Conservation (phyloP, 2,113 vertebrate genomes). For the Lepisosteus osseus region DNA sequence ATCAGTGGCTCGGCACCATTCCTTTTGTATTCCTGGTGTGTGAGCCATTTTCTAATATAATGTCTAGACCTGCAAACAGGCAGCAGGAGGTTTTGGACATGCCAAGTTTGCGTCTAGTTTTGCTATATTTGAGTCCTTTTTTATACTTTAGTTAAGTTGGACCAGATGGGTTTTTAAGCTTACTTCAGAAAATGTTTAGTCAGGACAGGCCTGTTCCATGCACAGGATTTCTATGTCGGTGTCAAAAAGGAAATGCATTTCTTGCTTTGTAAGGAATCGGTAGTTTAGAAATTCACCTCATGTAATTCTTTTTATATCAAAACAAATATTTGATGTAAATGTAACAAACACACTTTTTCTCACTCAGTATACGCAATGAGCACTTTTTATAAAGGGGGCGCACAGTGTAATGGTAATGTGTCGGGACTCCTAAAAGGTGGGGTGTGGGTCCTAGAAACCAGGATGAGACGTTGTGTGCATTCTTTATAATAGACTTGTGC, state of each 20-base stretch:
- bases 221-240: neutral
- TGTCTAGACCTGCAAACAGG: slow-evolving; percentile 80
- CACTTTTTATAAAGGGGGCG: too few species aligned
- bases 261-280: too few species aligned
- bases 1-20: slow-evolving; percentile 43
- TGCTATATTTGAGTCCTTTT: slow-evolving; percentile 74
- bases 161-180: slow-evolving; percentile 70
- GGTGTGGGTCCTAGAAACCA: too few species aligned
- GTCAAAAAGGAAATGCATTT: neutral
- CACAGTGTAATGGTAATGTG: too few species aligned
- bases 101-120: slow-evolving; percentile 75
- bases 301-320: too few species aligned
- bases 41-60: slow-evolving; percentile 71
- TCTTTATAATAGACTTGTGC: too few species aligned
- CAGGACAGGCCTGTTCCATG: slow-evolving; percentile 13
- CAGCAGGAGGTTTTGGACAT: slow-evolving; percentile 53
- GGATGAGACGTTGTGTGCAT: too few species aligned
- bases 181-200: slow-evolving; percentile 49
- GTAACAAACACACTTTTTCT: too few species aligned
- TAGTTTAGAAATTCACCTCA: neutral
- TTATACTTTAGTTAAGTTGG: slow-evolving; percentile 75
- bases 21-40: slow-evolving; percentile 56
- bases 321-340: too few species aligned
- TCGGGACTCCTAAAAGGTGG: too few species aligned
- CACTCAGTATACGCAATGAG: too few species aligned